Base-by-base conservation (phyloP, 1,140 invertebrate genomes). In the Coelopa frigida region DNA sequence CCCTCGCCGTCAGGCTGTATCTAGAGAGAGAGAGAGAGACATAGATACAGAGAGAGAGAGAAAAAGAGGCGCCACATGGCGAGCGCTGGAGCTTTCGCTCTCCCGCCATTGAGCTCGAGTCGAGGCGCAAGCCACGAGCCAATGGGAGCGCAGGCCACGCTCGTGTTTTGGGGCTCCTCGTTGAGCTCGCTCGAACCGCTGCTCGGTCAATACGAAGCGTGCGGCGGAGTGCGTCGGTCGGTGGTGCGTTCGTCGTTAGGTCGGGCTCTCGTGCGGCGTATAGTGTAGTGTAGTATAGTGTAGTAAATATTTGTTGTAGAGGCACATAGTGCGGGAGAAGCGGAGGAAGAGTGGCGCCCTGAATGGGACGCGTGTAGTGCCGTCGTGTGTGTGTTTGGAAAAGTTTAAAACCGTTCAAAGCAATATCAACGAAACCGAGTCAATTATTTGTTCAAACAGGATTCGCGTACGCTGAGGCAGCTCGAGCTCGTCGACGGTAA, bases 201-300 rank as follows among this genome's bases (percentile, higher is more conserved):
- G 44, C 44, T 51, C 33, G 51, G 50, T 65, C 50, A 66, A 62
- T 66, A 65, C 59, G 56, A 55, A 60, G 60, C 57, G 54, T 66
- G 65, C 58, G 53, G 56, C 56, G 56, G 61, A 66, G 59, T 63
- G 62, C 59, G 53, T 58, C 58, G 58, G 62, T 65, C 56, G 50
- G 41, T 27, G 2, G 42, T 44, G 26, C 42, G 45, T 38, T 29
- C 20, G 33, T 24, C 42, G 45, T 38, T 29, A 15, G 33, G 45
- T 27, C n/a, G 39, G 14, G 26, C 18, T 27, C 26, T 38, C 33
- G 22, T 22, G 26, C 44, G 15, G 33, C 24, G 32, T 12, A 31
- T 35, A 14, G n/a, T 33, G 31, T 33, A 14, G 18, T 21, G 15
- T 37, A 37, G 35, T 37, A 37, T 37, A 37, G 35, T 37, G 35